phyloP scores from a whole-genome alignment of 2,797 vertebrate genomes.

The Chaetophractus vellerosus region DNA sequence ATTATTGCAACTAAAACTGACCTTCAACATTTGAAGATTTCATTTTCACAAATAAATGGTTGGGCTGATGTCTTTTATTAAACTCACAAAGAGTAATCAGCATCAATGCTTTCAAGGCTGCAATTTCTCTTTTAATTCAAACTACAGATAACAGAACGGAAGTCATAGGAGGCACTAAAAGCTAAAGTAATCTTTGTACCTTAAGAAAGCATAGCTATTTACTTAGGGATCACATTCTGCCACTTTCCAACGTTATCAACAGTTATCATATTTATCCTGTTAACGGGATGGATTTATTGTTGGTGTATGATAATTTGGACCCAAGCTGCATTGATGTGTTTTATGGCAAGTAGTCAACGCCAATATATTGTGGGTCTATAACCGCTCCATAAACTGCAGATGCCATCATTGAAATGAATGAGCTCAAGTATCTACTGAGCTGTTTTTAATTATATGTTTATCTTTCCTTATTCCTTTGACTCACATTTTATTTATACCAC shows the following conservation, averaged over 20 bases:
- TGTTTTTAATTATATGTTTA: conserved; percentile 92
- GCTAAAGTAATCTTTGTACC: conserved; percentile 79
- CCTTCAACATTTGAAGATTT: conserved; percentile 89
- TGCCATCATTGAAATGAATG: conserved; percentile 87
- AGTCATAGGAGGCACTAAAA: conserved; percentile 80
- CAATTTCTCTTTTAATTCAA: conserved; percentile 79
- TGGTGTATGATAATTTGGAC: conserved; percentile 88
- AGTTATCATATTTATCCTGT: conserved; percentile 88
- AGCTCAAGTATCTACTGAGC: conserved; percentile 87
- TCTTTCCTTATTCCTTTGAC: conserved; percentile 88
- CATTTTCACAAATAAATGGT: conserved; percentile 87
- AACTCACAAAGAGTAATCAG: conserved; percentile 87
- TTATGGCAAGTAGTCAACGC: conserved; percentile 89
- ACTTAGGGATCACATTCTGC: conserved; percentile 72
- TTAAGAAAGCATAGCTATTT: conserved; percentile 74
- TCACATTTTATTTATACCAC: conserved; percentile 90
- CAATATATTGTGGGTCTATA: conserved; percentile 84
- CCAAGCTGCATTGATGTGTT: conserved; percentile 86
- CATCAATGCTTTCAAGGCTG: conserved; percentile 88
- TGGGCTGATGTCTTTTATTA: conserved; percentile 87
- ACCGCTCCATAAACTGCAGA: conserved; percentile 88
- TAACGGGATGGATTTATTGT: conserved; percentile 90
- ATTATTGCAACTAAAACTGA: conserved; percentile 89
- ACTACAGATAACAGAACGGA: conserved; percentile 82
- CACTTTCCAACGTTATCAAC: conserved; percentile 83